Conservation (phyloP, 92 coral and sea anemone species). For the Chrysogorgia sp. region DNA sequence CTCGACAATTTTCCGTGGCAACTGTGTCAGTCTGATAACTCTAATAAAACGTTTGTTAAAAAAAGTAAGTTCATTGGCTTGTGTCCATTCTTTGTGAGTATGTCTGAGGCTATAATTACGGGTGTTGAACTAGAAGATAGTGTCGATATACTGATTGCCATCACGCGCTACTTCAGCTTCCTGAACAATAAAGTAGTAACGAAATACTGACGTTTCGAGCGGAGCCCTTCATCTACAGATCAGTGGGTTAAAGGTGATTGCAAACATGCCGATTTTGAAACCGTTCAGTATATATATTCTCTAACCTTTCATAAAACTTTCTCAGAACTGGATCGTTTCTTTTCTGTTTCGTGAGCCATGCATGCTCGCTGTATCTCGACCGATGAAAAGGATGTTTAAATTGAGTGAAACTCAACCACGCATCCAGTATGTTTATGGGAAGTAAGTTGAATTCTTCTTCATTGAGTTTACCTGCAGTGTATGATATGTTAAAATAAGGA, state of each 20-base stretch:
- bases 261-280: background rate
- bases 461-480: slow-evolving; percentile 65
- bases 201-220: background rate
- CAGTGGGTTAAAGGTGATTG: background rate
- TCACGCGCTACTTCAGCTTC: too few species aligned
- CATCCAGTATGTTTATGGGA: slow-evolving; percentile 70
- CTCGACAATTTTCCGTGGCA: slow-evolving; percentile 68
- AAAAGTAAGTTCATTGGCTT: too few species aligned
- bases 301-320: slow-evolving; percentile 74
- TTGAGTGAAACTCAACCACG: slow-evolving; percentile 51
- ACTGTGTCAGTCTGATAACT: slow-evolving; percentile 59
- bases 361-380: slow-evolving; percentile 82
- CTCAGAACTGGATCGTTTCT: slow-evolving; percentile 70
- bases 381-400: slow-evolving; percentile 78
- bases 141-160: background rate
- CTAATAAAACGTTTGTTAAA: slow-evolving; percentile 28
- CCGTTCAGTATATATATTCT: background rate
- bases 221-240: background rate
- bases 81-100: too few species aligned
- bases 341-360: slow-evolving; percentile 67
- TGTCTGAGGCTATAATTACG: too few species aligned
- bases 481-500: too few species aligned
- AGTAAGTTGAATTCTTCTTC: slow-evolving; percentile 62
- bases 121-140: too few species aligned
- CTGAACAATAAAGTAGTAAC: background rate